phyloP scores from a whole-genome alignment of 2,113 vertebrate species.

The Pollimyrus isidori region DNA sequence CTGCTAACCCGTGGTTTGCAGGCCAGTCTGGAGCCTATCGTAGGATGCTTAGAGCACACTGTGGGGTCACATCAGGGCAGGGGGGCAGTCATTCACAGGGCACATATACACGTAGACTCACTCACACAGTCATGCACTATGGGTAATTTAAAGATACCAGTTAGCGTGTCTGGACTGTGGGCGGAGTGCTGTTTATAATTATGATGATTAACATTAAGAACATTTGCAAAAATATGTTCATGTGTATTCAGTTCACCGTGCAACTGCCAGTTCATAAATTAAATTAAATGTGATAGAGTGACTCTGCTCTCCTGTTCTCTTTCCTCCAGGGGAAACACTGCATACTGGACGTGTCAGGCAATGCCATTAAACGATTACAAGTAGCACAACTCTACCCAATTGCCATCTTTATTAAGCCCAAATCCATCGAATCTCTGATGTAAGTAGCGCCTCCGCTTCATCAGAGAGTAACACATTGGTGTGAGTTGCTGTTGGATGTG shows the following conservation, averaged over 20 bases:
- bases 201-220: neutral
- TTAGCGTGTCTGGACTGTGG: neutral
- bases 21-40: neutral
- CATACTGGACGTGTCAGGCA: conserved; percentile 95
- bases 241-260: neutral
- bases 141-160: neutral
- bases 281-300: neutral
- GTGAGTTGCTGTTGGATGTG: neutral
- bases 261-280: neutral
- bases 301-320: conserved; percentile 7
- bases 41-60: neutral
- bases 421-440: conserved; percentile 87
- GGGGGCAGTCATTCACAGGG: neutral
- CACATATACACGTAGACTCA: neutral
- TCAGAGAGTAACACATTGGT: neutral
- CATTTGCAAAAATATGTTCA: neutral
- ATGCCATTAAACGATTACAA: conserved; percentile 96
- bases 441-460: conserved; percentile 58
- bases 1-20: neutral
- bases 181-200: neutral
- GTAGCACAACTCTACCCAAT: conserved; percentile 96
- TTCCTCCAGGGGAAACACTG: conserved; percentile 87
- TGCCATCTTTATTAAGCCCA: conserved; percentile 96
- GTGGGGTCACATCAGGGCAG: neutral
- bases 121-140: neutral